Evolutionary conservation across 1,140 invertebrate genomes (phyloP).

Genomic region (Manduca sexta): DNA sequence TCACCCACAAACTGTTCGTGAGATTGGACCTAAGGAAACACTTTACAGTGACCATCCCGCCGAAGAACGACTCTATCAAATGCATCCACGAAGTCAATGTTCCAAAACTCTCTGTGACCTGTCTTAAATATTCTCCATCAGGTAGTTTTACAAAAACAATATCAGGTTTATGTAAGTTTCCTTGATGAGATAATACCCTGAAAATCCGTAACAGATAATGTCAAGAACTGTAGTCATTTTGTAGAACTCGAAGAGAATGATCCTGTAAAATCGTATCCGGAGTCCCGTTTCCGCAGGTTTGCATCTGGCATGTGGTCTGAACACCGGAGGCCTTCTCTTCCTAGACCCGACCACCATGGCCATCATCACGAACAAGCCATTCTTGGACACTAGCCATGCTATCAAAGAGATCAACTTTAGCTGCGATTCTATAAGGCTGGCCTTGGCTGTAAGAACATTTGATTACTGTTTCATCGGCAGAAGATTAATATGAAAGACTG

Average conservation of each 20-base stretch:
- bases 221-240: too few species aligned
- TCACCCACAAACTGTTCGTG: slow-evolving; percentile 45
- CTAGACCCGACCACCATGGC: slow-evolving; percentile 71
- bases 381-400: slow-evolving; percentile 53
- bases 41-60: slow-evolving; percentile 39
- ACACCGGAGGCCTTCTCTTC: slow-evolving; percentile 73
- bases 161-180: slow-evolving; percentile 2
- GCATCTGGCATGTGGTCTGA: slow-evolving; percentile 73
- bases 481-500: too few species aligned
- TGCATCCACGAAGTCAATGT: slow-evolving; percentile 29
- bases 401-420: slow-evolving; percentile 73
- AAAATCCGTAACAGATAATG: too few species aligned
- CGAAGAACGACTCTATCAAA: slow-evolving; percentile 45
- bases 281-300: too few species aligned
- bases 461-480: not conserved
- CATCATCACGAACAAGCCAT: slow-evolving; percentile 60
- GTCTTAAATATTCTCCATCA: slow-evolving; percentile 68
- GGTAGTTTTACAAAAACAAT: slow-evolving; percentile 32
- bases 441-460: slow-evolving; percentile 62
- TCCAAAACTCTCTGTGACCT: slow-evolving; percentile 50
- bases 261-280: too few species aligned
- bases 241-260: too few species aligned
- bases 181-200: too few species aligned
- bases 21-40: slow-evolving; percentile 37
- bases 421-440: slow-evolving; percentile 68